Conservation (phyloP, 1,140 invertebrate genomes). For the Drosophila tani region DNA sequence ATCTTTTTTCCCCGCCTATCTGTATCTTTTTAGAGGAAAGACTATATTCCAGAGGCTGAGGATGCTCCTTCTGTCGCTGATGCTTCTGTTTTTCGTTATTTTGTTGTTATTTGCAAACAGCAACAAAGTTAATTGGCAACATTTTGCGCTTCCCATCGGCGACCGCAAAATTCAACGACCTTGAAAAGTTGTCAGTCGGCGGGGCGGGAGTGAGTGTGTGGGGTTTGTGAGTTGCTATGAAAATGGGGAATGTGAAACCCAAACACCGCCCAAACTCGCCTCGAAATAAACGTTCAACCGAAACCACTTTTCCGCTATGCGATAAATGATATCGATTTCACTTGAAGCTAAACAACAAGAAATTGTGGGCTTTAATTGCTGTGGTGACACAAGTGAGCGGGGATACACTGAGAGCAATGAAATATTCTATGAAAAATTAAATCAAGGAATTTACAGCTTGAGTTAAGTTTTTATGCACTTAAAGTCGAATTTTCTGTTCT, state of each 20-base stretch:
- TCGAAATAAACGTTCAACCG: constrained; percentile 45
- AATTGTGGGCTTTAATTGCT: constrained; percentile 69
- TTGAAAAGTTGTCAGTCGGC: constrained; percentile 53
- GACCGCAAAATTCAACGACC: constrained; percentile 59
- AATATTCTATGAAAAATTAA: background rate
- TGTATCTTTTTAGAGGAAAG: constrained; percentile 11
- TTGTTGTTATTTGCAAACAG: constrained; percentile 11
- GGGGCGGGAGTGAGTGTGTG: constrained; percentile 8
- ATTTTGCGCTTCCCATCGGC: constrained; percentile 28
- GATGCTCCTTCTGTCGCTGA: constrained; percentile 3
- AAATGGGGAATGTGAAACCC: constrained; percentile 34
- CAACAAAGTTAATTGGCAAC: constrained; percentile 62
- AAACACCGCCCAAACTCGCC: constrained; percentile 38
- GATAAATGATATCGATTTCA: constrained; percentile 77
- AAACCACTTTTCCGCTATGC: constrained; percentile 72
- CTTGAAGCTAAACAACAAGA: constrained; percentile 53
- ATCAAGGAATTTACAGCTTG: background rate
- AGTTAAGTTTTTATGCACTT: background rate
- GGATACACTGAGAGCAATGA: constrained; percentile 7
- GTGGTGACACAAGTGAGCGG: constrained; percentile 65
- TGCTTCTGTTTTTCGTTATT: constrained; percentile 2
- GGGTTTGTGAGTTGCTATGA: background rate
- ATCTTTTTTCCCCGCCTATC: constrained; percentile 30
- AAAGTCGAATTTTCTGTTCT: background rate
- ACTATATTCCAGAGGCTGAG: constrained; percentile 1